Percentiles rank a stretch among this genome's conserved stretches.
phyloP scores from a whole-genome alignment of 2,888 invertebrate species.

The Cheilosia urbana region DNA sequence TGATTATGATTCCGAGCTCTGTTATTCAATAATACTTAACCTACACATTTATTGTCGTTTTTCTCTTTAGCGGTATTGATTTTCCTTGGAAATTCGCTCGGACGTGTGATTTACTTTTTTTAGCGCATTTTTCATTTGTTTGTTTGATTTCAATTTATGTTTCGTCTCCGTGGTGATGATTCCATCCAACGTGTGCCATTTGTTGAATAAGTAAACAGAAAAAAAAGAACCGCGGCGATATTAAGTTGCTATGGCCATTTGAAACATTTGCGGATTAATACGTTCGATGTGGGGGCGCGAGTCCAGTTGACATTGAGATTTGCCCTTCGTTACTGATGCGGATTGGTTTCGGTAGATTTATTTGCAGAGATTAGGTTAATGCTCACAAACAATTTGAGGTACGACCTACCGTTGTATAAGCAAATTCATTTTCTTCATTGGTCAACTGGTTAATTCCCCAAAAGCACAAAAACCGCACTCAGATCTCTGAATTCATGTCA shows the following conservation, averaged over 20 bases:
- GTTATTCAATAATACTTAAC: no score
- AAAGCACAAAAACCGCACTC: no score
- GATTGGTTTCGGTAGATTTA: conserved; percentile 38
- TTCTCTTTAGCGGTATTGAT: conserved; percentile 34
- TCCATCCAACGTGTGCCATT: conserved; percentile 6
- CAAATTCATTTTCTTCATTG: no score
- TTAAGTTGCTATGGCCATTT: conserved; percentile 8
- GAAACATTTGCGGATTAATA: no score
- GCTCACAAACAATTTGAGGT: no score
- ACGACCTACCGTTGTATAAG: no score
- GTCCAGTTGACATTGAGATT: conserved; percentile 63
- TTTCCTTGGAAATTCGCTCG: conserved; percentile 17
- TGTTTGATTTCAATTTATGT: no score
- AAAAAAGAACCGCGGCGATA: neutral
- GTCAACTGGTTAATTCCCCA: no score
- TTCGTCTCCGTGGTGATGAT: neutral
- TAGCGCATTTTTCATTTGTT: neutral
- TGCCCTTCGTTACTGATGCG: conserved; percentile 43
- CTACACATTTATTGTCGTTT: neutral
- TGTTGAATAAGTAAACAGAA: conserved; percentile 46
- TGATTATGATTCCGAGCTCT: no score
- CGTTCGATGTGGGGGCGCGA: conserved; percentile 30
- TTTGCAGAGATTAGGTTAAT: neutral
- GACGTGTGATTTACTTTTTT: neutral
- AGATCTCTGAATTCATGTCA: no score